Conservation (phyloP, 2,113 vertebrate species). For the Fulmarus glacialis region DNA sequence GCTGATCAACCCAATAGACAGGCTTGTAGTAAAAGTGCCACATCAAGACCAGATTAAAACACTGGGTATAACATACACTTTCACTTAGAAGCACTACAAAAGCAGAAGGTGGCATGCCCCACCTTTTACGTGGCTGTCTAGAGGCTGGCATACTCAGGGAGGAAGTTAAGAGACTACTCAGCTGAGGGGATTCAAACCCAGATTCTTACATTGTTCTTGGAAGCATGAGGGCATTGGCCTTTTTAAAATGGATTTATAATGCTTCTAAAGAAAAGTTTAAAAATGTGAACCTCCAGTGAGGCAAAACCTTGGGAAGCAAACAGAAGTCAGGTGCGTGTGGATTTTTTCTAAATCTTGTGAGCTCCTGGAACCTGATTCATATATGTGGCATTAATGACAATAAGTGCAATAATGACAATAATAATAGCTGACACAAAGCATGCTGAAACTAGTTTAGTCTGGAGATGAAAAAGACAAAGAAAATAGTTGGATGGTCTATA, state of each 20-base stretch:
- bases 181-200: not conserved
- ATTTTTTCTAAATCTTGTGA: not conserved
- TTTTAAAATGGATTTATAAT: not conserved
- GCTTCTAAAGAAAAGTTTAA: not conserved
- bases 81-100: not conserved
- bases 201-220: not conserved
- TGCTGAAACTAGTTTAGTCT: not conserved
- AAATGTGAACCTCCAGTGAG: not conserved
- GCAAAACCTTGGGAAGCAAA: not conserved
- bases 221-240: not conserved
- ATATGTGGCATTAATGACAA: not conserved
- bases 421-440: not conserved
- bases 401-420: not conserved
- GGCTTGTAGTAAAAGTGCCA: not conserved
- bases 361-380: not conserved
- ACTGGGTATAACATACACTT: not conserved
- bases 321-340: not conserved
- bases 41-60: not conserved
- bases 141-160: not conserved
- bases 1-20: not conserved
- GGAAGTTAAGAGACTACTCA: not conserved
- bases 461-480: not conserved
- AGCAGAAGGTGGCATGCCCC: not conserved
- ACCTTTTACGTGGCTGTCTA: not conserved
- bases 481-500: not conserved